Percentiles rank a stretch among this genome's conserved stretches.
Evolutionary conservation across 2,797 vertebrate species (phyloP).

Genomic region (Clarias laeviceps): DNA sequence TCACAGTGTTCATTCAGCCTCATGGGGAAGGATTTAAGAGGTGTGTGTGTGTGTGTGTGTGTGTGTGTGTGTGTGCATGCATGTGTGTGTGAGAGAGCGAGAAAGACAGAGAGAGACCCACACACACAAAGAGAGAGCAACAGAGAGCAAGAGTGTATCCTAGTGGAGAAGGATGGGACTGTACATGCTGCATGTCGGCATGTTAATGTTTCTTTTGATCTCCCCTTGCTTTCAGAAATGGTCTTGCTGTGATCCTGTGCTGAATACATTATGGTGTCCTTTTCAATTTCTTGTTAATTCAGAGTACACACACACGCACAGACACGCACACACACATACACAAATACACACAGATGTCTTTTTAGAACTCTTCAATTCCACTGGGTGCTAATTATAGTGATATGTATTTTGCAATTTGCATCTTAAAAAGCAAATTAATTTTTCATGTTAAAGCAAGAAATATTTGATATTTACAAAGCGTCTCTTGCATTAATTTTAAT

Average conservation of each 20-base stretch:
- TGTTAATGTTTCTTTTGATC: slow-evolving; percentile 53
- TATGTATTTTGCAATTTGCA: slow-evolving; percentile 41
- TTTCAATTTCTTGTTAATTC: slow-evolving; percentile 41
- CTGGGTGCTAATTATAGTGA: slow-evolving; percentile 43
- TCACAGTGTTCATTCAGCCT: slow-evolving; percentile 17
- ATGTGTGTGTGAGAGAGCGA: not conserved
- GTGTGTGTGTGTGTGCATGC: not conserved
- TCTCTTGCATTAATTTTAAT: not conserved
- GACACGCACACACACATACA: slow-evolving; percentile 11
- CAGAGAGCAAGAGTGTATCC: not conserved
- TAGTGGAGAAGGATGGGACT: not conserved
- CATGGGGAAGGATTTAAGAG: slow-evolving; percentile 10
- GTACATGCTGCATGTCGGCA: slow-evolving; percentile 41
- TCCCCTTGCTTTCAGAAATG: slow-evolving; percentile 39
- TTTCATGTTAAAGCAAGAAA: slow-evolving; percentile 38
- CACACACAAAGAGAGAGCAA: slow-evolving; percentile 1
- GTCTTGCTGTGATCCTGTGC: slow-evolving; percentile 43
- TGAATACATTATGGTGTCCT: slow-evolving; percentile 41
- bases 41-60: slow-evolving; percentile 18
- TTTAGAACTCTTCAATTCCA: slow-evolving; percentile 39
- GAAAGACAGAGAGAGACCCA: not conserved
- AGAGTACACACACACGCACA: slow-evolving; percentile 5
- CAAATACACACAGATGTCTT: slow-evolving; percentile 24
- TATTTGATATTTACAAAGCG: slow-evolving; percentile 44
- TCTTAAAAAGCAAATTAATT: slow-evolving; percentile 46